Evolutionary conservation across 2,797 vertebrate genomes (phyloP), one percentile per base, ranked within the genome.

Genomic region (Platyrinchus mystaceus): DNA sequence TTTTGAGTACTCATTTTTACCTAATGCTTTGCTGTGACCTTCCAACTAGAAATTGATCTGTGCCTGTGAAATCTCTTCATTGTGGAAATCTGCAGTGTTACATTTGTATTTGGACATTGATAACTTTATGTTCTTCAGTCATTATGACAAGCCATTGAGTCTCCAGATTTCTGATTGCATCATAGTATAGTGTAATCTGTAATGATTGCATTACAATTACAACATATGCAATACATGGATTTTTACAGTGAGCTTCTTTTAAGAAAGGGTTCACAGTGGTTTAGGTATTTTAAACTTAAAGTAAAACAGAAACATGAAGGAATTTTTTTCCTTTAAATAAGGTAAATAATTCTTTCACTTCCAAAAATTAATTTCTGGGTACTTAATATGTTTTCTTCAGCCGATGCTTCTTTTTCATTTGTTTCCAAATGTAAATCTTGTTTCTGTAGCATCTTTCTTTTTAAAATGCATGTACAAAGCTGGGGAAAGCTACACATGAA

Each of bases 101-200:
- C 64, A 58, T 94, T 93, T 92, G 83, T 93, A 53, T 96, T 91
- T 96, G 91, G 83, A 94, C 55, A 78, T 46, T 71, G 68, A 44
- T 84, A 89, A 87, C 90, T 94, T 93, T 91, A 56, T 90, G 36
- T 93, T 96, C 77, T 83, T 90, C 26, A 81, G 36, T 43, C 56
- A 39, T 49, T 78, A 47, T 77, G 66, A 46, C 63, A 94, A 95
- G 71, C 73, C 55, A 50, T 39, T 63, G 66, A 71, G 64, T 85
- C 34, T 86, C 34, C 12, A 55, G 50, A 46, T 69, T 89, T 92
- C 39, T 80, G 49, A 5, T 64, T 60, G 30, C 36, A 36, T 84
- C 39, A n/a, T 15, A 52, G 2, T 30, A 14, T 44, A 50, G 26
- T 34, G 22, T 58, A 24, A 41, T 70, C 30, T 66, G 14, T 74